phyloP scores from a whole-genome alignment of 2,797 vertebrate genomes.

The Eulemur mongoz region DNA sequence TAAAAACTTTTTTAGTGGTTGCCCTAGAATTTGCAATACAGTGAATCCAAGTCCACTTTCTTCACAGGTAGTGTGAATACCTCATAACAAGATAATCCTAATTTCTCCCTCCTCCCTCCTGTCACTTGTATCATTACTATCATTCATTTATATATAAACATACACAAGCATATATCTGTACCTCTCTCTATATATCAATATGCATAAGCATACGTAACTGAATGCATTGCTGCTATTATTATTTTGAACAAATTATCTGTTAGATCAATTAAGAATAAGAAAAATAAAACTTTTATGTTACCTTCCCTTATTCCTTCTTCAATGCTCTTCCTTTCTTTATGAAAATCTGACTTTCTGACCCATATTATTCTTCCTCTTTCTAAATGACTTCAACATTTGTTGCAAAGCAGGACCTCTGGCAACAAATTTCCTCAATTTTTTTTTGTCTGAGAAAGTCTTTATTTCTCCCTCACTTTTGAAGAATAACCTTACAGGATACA shows the following conservation, averaged over 20 bases:
- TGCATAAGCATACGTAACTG: background rate
- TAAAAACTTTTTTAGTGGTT: background rate
- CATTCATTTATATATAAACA: background rate
- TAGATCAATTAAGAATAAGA: background rate
- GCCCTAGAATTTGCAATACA: background rate
- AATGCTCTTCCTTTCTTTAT: background rate
- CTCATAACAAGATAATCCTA: background rate
- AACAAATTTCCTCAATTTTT: background rate
- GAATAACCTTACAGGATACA: background rate
- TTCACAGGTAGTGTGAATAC: background rate
- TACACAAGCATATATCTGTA: background rate
- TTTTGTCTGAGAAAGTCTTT: background rate
- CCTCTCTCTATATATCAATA: background rate
- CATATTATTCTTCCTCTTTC: background rate
- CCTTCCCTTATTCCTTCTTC: background rate
- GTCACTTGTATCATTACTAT: background rate
- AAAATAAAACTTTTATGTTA: background rate
- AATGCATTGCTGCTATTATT: background rate
- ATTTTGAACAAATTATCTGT: background rate
- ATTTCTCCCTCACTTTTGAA: background rate
- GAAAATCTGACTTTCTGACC: background rate
- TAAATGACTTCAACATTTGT: background rate
- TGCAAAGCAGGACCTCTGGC: background rate
- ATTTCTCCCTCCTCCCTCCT: background rate
- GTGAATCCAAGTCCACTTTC: background rate